Percentiles rank a stretch among this genome's conserved stretches.
Conservation (phyloP, 2,888 invertebrate genomes). For the Nemoura dubitans region DNA sequence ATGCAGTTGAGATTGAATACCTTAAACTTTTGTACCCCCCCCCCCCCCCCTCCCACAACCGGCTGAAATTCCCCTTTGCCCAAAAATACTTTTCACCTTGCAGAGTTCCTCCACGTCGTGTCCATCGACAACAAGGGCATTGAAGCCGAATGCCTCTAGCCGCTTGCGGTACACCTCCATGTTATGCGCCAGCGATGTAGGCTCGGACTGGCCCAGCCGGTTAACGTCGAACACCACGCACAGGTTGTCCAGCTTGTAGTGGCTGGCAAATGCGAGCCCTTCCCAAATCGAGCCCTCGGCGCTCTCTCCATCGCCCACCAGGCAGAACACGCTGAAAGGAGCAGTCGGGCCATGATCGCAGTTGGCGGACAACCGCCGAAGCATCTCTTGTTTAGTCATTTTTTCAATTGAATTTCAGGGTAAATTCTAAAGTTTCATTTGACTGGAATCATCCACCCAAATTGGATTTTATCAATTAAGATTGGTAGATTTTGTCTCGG, state of each 20-base stretch:
- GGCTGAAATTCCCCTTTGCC: no score
- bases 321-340: constrained; percentile 83
- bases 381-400: no score
- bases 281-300: constrained; percentile 99
- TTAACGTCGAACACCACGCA: constrained; percentile 98
- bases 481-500: no score
- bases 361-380: no score
- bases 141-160: constrained; percentile 89
- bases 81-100: constrained; percentile 63
- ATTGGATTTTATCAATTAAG: no score
- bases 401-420: no score
- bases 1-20: no score
- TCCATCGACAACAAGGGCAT: constrained; percentile 93
- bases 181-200: constrained; percentile 92
- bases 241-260: constrained; percentile 95
- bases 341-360: no score
- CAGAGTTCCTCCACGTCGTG: constrained; percentile 92
- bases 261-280: constrained; percentile 92
- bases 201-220: constrained; percentile 95
- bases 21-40: no score
- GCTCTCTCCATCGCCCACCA: constrained; percentile 98
- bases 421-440: no score
- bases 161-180: constrained; percentile 83
- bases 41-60: no score
- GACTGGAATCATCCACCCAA: no score